These are phyloP conservation scores for Neodiprion lecontei DNA, from an alignment of 1,140 invertebrate species.

Conservation along the genomic window DNA sequence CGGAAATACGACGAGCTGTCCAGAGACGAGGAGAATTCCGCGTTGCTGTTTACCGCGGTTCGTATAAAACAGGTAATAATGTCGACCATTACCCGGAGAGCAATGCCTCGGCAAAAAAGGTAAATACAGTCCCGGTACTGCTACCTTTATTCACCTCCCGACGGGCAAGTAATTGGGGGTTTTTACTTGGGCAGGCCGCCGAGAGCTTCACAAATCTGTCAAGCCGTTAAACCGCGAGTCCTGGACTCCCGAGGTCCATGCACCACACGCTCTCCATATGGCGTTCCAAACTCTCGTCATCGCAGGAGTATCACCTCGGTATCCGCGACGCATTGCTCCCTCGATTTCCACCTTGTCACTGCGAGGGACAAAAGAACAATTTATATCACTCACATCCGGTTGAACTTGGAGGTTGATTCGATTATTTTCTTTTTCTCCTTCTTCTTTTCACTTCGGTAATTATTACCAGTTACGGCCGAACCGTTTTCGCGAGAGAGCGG, in stretches of 20 bases:
- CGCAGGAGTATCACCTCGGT: background rate
- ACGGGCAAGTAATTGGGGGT: slow-evolving; percentile 32
- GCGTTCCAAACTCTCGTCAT: background rate
- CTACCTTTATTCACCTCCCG: slow-evolving; percentile 5
- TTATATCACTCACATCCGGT: no score
- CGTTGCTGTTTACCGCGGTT: slow-evolving; percentile 15
- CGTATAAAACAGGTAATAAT: slow-evolving; percentile 37
- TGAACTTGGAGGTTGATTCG: no score
- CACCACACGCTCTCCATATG: background rate
- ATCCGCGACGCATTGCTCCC: background rate
- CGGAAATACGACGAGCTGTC: no score
- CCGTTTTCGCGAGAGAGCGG: no score
- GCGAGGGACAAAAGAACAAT: no score
- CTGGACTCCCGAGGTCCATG: background rate
- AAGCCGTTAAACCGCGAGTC: slow-evolving; percentile 31
- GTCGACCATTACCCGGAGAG: slow-evolving; percentile 25
- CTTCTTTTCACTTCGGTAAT: no score
- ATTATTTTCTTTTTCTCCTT: no score
- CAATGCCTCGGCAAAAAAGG: slow-evolving; percentile 31
- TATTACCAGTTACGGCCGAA: no score
- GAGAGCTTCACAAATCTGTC: slow-evolving; percentile 36
- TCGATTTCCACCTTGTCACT: background rate
- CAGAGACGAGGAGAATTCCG: no score
- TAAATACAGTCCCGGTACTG: slow-evolving; percentile 5
- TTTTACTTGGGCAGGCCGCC: slow-evolving; percentile 29